Percentiles rank a stretch among this genome's conserved stretches.
Evolutionary conservation across 2,888 invertebrate genomes (phyloP).

Genomic region (Stegana nigrithorax): DNA sequence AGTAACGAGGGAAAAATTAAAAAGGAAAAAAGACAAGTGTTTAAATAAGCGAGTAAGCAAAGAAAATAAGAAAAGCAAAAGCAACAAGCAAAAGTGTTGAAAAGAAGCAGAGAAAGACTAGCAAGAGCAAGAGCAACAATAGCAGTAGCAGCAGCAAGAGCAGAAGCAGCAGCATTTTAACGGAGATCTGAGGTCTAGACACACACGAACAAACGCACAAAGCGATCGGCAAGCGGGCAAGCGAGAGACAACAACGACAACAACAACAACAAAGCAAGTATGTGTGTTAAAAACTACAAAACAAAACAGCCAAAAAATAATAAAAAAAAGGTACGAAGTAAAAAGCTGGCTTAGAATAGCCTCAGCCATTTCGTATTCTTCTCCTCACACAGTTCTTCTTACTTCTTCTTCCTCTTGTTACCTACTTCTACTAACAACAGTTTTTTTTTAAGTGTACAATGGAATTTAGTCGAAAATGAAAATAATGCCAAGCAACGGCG

Average conservation of each 20-base stretch:
- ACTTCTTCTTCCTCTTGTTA: not conserved
- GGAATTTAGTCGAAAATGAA: not conserved
- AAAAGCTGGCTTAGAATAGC: not conserved
- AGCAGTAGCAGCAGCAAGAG: not conserved
- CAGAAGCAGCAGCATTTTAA: not conserved
- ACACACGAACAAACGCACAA: not conserved
- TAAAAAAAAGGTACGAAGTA: not conserved
- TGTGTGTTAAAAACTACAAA: not conserved
- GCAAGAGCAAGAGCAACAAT: not conserved
- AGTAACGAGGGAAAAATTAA: not conserved
- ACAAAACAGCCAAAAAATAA: not conserved
- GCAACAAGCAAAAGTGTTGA: not conserved
- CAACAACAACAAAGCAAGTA: not conserved
- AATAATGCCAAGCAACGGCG: not conserved
- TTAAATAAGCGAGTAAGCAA: not conserved
- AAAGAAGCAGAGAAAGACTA: not conserved
- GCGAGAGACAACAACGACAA: not conserved
- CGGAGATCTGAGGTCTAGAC: not conserved
- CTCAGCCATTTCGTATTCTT: not conserved
- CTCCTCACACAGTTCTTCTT: not conserved
- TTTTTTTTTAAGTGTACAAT: constrained; percentile 2
- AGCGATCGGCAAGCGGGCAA: not conserved
- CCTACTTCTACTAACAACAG: not conserved
- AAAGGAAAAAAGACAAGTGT: not conserved
- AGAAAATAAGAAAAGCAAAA: not conserved